Evolutionary conservation across 2,113 vertebrate genomes (phyloP).

Genomic region (Prunella himalayana): DNA sequence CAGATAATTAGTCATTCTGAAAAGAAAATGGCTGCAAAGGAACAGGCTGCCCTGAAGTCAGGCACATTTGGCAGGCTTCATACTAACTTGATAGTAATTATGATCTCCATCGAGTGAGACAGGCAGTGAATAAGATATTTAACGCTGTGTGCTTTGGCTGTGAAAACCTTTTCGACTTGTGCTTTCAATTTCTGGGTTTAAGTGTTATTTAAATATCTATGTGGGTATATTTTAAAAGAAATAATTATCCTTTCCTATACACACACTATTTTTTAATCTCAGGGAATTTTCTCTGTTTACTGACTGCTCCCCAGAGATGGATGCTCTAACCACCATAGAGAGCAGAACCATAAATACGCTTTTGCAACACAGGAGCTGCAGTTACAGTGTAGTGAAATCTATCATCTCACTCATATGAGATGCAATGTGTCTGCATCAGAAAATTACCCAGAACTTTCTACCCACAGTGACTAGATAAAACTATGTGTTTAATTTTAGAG

Average conservation of each 20-base stretch:
- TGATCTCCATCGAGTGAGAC: slow-evolving; percentile 4
- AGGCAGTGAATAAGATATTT: slow-evolving; percentile 21
- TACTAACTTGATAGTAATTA: slow-evolving; percentile 51
- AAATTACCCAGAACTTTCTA: slow-evolving; percentile 82
- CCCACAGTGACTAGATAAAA: slow-evolving; percentile 77
- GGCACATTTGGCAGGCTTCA: slow-evolving; percentile 36
- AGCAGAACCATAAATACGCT: slow-evolving; percentile 75
- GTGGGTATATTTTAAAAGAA: slow-evolving; percentile 14
- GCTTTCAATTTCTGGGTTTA: slow-evolving; percentile 25
- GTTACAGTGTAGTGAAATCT: slow-evolving; percentile 75
- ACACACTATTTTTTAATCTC: neutral
- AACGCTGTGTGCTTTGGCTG: neutral
- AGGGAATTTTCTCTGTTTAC: slow-evolving; percentile 82
- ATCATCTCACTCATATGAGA: slow-evolving; percentile 69
- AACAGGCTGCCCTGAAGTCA: slow-evolving; percentile 12
- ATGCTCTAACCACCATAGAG: slow-evolving; percentile 72
- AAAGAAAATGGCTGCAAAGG: slow-evolving; percentile 34
- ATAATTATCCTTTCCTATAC: neutral
- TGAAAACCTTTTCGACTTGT: slow-evolving; percentile 30
- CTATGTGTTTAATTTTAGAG: slow-evolving; percentile 80
- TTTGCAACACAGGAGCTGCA: slow-evolving; percentile 78
- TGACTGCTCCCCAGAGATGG: slow-evolving; percentile 67
- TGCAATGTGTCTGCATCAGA: slow-evolving; percentile 79
- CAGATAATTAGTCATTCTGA: slow-evolving; percentile 19
- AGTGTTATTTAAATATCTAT: slow-evolving; percentile 31